phyloP scores from a whole-genome alignment of 2,888 invertebrate genomes.

The Lochmaea crataegi region DNA sequence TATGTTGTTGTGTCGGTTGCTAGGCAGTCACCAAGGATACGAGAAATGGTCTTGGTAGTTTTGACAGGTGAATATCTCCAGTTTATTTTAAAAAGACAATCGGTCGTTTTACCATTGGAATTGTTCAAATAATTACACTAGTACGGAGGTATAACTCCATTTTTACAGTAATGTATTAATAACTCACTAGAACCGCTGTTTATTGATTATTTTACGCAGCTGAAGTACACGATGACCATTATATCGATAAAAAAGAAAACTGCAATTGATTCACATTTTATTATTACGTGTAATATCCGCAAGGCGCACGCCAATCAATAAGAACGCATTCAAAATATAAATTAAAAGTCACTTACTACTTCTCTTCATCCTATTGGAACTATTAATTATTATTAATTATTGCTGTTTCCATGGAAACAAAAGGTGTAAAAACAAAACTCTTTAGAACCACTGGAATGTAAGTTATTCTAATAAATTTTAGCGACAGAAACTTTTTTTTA shows the following conservation, averaged over 20 bases:
- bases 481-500: not conserved
- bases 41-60: conserved; percentile 60
- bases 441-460: not conserved
- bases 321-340: conserved; percentile 25
- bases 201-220: conserved; percentile 50
- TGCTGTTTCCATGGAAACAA: conserved; percentile 38
- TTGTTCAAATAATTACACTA: conserved; percentile 39
- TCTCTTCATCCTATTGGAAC: not conserved
- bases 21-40: conserved; percentile 67
- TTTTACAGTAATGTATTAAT: conserved; percentile 49
- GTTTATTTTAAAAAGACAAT: conserved; percentile 26
- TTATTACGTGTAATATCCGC: conserved; percentile 39
- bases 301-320: conserved; percentile 46
- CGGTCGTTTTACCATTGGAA: conserved; percentile 19
- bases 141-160: conserved; percentile 46
- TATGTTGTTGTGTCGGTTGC: conserved; percentile 68
- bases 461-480: not conserved
- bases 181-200: conserved; percentile 47
- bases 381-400: conserved; percentile 22
- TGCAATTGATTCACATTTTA: conserved; percentile 42
- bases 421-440: conserved; percentile 11
- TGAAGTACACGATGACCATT: conserved; percentile 40
- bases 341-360: conserved; percentile 3
- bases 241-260: conserved; percentile 48
- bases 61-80: conserved; percentile 61